These are phyloP conservation scores for Scaptomyza reducta DNA, from an alignment of 2,888 invertebrate species.

Conservation along the genomic window DNA sequence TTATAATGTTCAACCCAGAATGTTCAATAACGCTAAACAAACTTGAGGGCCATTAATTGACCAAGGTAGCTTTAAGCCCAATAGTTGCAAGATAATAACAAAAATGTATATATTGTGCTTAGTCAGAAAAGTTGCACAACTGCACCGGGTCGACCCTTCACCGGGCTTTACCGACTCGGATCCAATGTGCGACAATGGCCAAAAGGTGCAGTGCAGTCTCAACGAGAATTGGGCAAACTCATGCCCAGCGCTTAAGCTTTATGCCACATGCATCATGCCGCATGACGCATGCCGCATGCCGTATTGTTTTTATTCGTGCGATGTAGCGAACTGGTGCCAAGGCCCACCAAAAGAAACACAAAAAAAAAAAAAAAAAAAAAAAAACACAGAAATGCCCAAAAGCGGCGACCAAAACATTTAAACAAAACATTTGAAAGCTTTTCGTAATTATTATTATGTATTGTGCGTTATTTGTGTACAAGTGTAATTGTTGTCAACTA, in stretches of 20 bases:
- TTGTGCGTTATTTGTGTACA: constrained; percentile 65
- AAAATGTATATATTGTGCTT: constrained; percentile 31
- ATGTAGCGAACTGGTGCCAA: constrained; percentile 33
- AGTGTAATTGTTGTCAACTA: constrained; percentile 61
- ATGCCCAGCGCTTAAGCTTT: constrained; percentile 20
- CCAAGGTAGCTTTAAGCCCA: constrained; percentile 20
- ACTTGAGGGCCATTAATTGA: constrained; percentile 30
- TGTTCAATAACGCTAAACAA: constrained; percentile 6
- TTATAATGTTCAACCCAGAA: constrained; percentile 15
- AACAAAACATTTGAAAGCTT: constrained; percentile 64
- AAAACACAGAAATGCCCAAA: constrained; percentile 31
- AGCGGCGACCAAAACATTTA: constrained; percentile 41
- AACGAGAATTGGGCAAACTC: constrained; percentile 37
- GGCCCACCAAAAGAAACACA: constrained; percentile 8
- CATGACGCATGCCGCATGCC: constrained; percentile 29
- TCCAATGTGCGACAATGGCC: constrained; percentile 2
- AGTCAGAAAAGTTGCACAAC: constrained; percentile 42
- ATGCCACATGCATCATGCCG: constrained; percentile 32
- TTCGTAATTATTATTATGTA: constrained; percentile 72
- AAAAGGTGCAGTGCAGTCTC: constrained; percentile 27
- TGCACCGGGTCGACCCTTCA: constrained; percentile 40
- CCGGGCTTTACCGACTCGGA: constrained; percentile 3
- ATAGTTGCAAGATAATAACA: constrained; percentile 18
- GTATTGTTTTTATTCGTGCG: constrained; percentile 14
- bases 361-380: not conserved